Conservation (phyloP, 1,140 invertebrate species). For the Pomacea maculata region DNA sequence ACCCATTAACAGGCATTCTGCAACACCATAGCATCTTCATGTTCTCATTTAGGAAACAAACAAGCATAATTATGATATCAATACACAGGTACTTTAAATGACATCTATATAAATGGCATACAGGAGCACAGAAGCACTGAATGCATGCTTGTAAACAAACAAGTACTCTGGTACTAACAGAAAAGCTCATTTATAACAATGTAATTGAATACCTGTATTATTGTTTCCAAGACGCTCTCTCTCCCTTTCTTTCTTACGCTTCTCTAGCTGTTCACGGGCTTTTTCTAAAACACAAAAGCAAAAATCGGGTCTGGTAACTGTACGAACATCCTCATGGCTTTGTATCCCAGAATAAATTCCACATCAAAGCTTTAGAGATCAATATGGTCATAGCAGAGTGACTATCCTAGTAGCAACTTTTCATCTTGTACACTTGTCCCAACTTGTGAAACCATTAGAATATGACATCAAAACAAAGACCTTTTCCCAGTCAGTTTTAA, state of each 20-base stretch:
- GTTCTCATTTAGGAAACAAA: too few species aligned
- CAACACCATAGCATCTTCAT: too few species aligned
- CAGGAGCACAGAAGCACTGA: too few species aligned
- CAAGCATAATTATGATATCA: too few species aligned
- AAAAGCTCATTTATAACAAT: too few species aligned
- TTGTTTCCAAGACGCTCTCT: constrained; percentile 38
- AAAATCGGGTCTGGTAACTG: too few species aligned
- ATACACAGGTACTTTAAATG: too few species aligned
- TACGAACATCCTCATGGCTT: not conserved
- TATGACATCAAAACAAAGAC: not conserved
- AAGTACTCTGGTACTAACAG: not conserved
- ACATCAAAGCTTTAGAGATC: not conserved
- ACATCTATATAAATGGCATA: too few species aligned
- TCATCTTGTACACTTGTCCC: too few species aligned
- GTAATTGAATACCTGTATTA: constrained; percentile 22
- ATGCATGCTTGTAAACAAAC: not conserved
- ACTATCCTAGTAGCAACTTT: too few species aligned
- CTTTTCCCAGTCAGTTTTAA: not conserved
- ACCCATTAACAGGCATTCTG: too few species aligned
- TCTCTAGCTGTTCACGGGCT: constrained; percentile 54
- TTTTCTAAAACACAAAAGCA: constrained; percentile 42
- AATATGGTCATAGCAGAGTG: too few species aligned
- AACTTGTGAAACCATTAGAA: not conserved
- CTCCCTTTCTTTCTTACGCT: constrained; percentile 51
- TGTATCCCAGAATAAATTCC: not conserved